These are phyloP conservation scores for Hypolimnas misippus DNA, from an alignment of 2,888 invertebrate genomes.

Conservation along the genomic window DNA sequence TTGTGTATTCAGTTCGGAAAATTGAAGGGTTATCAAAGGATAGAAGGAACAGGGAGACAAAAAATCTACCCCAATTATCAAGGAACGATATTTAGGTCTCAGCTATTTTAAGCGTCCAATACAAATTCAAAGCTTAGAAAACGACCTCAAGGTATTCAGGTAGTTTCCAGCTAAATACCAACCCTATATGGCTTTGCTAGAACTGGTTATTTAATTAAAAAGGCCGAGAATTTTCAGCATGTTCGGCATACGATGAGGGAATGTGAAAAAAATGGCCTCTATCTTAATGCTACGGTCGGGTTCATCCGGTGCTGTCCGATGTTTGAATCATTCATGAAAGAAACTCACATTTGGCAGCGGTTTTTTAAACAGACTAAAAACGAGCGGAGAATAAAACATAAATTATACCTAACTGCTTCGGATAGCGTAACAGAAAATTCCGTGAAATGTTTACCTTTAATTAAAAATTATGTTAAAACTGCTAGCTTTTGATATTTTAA, in stretches of 20 bases:
- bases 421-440: not conserved
- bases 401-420: conserved; percentile 5
- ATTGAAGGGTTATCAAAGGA: too few species aligned
- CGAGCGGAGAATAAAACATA: conserved; percentile 6
- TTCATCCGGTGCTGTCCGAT: conserved; percentile 26
- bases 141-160: not conserved
- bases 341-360: conserved; percentile 10
- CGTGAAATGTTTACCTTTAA: not conserved
- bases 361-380: conserved; percentile 14
- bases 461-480: not conserved
- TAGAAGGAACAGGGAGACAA: too few species aligned
- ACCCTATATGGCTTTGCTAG: not conserved
- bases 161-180: not conserved
- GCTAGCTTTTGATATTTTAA: not conserved
- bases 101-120: too few species aligned
- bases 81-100: too few species aligned
- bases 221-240: not conserved
- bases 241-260: not conserved
- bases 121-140: too few species aligned
- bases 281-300: conserved; percentile 10
- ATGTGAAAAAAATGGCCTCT: conserved; percentile 1
- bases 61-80: too few species aligned
- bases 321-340: conserved; percentile 35
- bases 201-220: conserved; percentile 7
- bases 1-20: too few species aligned